phyloP scores from a whole-genome alignment of 2,888 invertebrate genomes.

The Coecobrya sp. region DNA sequence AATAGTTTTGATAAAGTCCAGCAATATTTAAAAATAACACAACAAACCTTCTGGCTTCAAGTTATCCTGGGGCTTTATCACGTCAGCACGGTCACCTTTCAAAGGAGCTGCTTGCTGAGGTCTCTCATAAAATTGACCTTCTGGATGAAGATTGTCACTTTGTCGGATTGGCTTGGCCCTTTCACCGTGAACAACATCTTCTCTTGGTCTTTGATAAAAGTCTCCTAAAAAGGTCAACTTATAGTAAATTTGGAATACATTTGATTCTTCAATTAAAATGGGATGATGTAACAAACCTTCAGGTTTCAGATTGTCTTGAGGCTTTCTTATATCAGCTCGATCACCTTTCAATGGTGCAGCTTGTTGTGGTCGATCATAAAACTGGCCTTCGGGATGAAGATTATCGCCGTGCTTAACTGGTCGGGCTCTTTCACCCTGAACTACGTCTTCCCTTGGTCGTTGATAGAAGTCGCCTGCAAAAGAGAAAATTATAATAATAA shows the following conservation, averaged over 20 bases:
- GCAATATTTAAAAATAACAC: constrained; percentile 86
- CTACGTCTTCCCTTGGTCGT: neutral
- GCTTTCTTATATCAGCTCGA: constrained; percentile 17
- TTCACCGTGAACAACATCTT: constrained; percentile 87
- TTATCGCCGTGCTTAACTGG: constrained; percentile 89
- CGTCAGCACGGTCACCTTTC: constrained; percentile 88
- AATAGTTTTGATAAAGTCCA: constrained; percentile 88
- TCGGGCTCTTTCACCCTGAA: constrained; percentile 88
- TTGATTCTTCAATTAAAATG: no score
- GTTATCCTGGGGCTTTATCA: constrained; percentile 89
- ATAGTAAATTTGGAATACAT: no score
- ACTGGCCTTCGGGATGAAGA: constrained; percentile 89
- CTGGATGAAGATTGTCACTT: constrained; percentile 90
- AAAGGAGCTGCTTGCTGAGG: constrained; percentile 86
- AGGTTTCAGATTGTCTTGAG: constrained; percentile 87
- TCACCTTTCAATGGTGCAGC: constrained; percentile 20
- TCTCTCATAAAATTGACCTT: constrained; percentile 62
- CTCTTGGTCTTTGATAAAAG: constrained; percentile 89
- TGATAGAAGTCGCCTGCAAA: constrained; percentile 87
- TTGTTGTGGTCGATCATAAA: constrained; percentile 89
- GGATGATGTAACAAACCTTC: constrained; percentile 89
- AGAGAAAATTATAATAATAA: no score
- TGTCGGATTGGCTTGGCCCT: constrained; percentile 88
- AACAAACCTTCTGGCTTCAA: constrained; percentile 86
- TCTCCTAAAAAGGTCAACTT: constrained; percentile 88